Percentiles rank a stretch among this genome's conserved stretches.
Evolutionary conservation across 2,888 invertebrate genomes (phyloP).

Genomic region (Drosophila peninsularis): DNA sequence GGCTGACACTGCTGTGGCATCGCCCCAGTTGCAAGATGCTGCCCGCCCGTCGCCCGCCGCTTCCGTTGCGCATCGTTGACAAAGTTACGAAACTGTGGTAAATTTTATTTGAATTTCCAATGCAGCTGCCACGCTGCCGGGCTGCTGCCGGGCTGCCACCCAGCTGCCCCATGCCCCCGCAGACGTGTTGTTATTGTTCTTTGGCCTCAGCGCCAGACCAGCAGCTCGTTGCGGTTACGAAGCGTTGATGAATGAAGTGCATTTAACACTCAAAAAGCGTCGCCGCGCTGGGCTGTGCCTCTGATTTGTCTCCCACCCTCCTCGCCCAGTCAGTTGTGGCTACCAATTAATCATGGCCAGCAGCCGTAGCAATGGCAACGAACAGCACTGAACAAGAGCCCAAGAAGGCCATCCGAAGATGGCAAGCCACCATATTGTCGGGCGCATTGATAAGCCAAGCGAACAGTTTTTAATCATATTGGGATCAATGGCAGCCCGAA

Average conservation of each 20-base stretch:
- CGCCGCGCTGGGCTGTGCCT: conserved; percentile 44
- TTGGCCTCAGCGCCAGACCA: conserved; percentile 10
- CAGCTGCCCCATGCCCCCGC: neutral
- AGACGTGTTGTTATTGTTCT: conserved; percentile 28
- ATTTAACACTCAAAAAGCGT: conserved; percentile 73
- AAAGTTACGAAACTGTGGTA: conserved; percentile 77
- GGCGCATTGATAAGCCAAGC: conserved; percentile 61
- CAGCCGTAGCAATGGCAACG: conserved; percentile 28
- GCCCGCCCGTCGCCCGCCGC: conserved; percentile 28
- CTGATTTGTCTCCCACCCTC: conserved; percentile 46
- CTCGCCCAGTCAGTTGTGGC: conserved; percentile 13
- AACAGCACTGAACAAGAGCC: conserved; percentile 6
- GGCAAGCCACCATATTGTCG: conserved; percentile 34
- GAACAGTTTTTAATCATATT: conserved; percentile 77
- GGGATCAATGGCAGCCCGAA: conserved; percentile 69
- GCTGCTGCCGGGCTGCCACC: no score
- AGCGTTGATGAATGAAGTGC: conserved; percentile 81
- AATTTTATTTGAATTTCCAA: conserved; percentile 79
- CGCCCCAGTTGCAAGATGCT: conserved; percentile 30
- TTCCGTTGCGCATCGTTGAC: conserved; percentile 75
- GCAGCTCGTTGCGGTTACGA: conserved; percentile 67
- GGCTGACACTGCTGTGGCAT: conserved; percentile 20
- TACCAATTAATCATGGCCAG: conserved; percentile 72
- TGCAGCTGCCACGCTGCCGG: conserved; percentile 65
- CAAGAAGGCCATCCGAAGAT: conserved; percentile 5